Percentiles rank a stretch among this genome's conserved stretches.
Evolutionary conservation across 2,888 invertebrate species (phyloP).

Genomic region (Xestia xanthographa): DNA sequence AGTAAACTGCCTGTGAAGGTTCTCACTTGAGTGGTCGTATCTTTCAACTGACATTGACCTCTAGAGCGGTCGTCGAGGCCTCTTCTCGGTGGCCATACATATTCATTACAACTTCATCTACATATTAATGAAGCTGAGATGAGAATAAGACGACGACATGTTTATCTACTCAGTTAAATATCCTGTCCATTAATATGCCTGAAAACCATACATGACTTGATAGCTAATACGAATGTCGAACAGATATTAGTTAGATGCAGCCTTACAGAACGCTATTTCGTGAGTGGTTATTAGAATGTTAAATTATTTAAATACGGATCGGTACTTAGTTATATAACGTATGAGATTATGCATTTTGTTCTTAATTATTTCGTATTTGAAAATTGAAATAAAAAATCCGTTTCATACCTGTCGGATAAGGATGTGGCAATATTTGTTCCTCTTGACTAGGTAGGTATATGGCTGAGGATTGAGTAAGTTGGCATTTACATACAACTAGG

Average conservation of each 20-base stretch:
- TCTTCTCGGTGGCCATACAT: slow-evolving; percentile 82
- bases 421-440: slow-evolving; percentile 29
- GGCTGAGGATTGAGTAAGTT: slow-evolving; percentile 17
- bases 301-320: slow-evolving; percentile 17
- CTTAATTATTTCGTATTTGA: neutral
- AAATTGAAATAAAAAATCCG: neutral
- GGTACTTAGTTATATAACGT: slow-evolving; percentile 7
- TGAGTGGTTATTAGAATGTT: slow-evolving; percentile 2
- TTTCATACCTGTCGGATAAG: slow-evolving; percentile 18
- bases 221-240: slow-evolving; percentile 22
- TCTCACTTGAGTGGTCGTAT: slow-evolving; percentile 74
- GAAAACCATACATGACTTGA: slow-evolving; percentile 38
- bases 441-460: neutral
- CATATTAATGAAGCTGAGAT: slow-evolving; percentile 82
- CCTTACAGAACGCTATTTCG: slow-evolving; percentile 1
- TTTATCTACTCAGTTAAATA: slow-evolving; percentile 66
- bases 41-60: slow-evolving; percentile 86
- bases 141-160: slow-evolving; percentile 72
- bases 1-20: slow-evolving; percentile 70
- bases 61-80: slow-evolving; percentile 81
- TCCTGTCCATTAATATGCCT: slow-evolving; percentile 56
- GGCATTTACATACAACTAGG: neutral
- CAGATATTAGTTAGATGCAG: slow-evolving; percentile 1
- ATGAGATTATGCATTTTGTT: neutral
- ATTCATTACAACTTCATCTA: slow-evolving; percentile 83